Conservation (phyloP, 2,888 invertebrate genomes). For the Athripsodes cinereus region DNA sequence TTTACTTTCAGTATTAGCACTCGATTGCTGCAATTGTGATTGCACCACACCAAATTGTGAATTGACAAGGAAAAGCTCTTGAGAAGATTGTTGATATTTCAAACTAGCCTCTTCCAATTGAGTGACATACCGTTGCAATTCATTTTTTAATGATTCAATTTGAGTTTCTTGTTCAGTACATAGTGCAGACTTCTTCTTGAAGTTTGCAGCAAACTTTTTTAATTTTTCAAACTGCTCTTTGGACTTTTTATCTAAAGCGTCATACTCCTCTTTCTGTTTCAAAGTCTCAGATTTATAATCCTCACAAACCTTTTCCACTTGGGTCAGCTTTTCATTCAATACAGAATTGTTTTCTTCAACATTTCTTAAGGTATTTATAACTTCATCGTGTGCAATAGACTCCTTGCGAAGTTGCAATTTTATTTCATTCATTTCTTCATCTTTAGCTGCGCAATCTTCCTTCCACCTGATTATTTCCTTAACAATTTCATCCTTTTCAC, state of each 20-base stretch:
- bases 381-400: slow-evolving; percentile 56
- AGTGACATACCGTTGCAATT: slow-evolving; percentile 15
- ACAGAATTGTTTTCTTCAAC: slow-evolving; percentile 44
- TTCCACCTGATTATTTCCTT: slow-evolving; percentile 44
- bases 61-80: slow-evolving; percentile 14
- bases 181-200: slow-evolving; percentile 65
- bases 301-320: slow-evolving; percentile 39
- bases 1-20: slow-evolving; percentile 12
- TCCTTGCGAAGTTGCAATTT: slow-evolving; percentile 52
- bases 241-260: slow-evolving; percentile 53
- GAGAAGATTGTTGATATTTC: slow-evolving; percentile 7
- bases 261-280: slow-evolving; percentile 39
- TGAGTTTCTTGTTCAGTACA: slow-evolving; percentile 60
- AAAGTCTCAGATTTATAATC: slow-evolving; percentile 40
- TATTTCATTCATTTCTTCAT: slow-evolving; percentile 51
- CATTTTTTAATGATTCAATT: slow-evolving; percentile 31
- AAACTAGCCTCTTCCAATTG: slow-evolving; percentile 13
- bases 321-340: slow-evolving; percentile 44
- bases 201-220: slow-evolving; percentile 69
- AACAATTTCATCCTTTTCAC: slow-evolving; percentile 44
- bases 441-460: slow-evolving; percentile 47
- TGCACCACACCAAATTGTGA: slow-evolving; percentile 14
- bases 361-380: slow-evolving; percentile 53
- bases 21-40: slow-evolving; percentile 17
- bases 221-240: slow-evolving; percentile 69